Conservation (phyloP, 2,888 invertebrate genomes). For the Anodontia alba region DNA sequence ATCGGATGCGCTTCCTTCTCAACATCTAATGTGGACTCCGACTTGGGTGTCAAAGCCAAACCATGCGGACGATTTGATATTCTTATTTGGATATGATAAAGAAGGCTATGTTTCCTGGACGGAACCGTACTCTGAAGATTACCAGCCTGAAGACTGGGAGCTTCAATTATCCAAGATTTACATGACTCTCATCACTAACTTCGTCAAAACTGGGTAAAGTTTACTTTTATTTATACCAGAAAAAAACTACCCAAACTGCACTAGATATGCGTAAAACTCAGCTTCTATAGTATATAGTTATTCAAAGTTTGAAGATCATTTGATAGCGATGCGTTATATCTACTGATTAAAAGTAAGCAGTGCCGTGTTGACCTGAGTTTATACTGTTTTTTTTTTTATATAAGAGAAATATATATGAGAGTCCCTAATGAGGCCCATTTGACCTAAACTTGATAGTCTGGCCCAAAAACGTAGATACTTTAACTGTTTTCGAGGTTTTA, state of each 20-base stretch:
- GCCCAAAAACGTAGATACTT: too few relatives aligned
- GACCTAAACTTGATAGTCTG: too few relatives aligned
- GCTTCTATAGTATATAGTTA: too few relatives aligned
- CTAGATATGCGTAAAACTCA: too few relatives aligned
- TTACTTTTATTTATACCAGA: neutral
- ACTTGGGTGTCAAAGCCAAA: neutral
- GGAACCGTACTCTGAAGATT: neutral
- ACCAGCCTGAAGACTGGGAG: neutral
- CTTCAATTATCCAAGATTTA: neutral
- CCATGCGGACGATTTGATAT: neutral
- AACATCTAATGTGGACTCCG: neutral
- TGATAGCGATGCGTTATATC: too few relatives aligned
- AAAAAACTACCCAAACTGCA: too few relatives aligned
- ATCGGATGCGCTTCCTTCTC: neutral
- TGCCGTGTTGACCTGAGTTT: too few relatives aligned
- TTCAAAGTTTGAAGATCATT: neutral
- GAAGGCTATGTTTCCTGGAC: neutral
- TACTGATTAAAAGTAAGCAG: too few relatives aligned
- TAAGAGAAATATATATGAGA: too few relatives aligned
- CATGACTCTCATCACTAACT: neutral
- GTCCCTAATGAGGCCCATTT: too few relatives aligned
- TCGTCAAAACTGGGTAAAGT: neutral
- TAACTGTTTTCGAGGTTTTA: too few relatives aligned
- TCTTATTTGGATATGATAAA: neutral
- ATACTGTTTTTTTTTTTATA: too few relatives aligned